These are phyloP conservation scores for Oncopodura yosiiana DNA, from an alignment of 1,140 invertebrate species.

Conservation along the genomic window DNA sequence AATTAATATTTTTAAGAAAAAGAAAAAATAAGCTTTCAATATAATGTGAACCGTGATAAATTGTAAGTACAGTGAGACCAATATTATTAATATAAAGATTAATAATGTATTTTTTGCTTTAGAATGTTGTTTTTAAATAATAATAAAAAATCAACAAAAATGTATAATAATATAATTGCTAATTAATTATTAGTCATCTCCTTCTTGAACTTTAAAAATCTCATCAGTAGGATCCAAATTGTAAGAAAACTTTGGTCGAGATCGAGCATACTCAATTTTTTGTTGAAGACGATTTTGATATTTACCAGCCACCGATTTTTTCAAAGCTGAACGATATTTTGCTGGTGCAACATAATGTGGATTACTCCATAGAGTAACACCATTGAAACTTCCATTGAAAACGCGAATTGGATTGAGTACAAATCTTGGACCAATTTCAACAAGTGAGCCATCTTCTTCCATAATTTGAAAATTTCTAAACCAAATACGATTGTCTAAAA, in stretches of 20 bases:
- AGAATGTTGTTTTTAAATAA: background rate
- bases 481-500: conserved; percentile 92
- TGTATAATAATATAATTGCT: too few relatives aligned
- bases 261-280: conserved; percentile 60
- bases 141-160: too few relatives aligned
- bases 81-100: too few relatives aligned
- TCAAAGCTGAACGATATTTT: conserved; percentile 59
- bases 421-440: conserved; percentile 81
- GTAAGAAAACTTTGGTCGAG: conserved; percentile 60
- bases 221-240: conserved; percentile 52
- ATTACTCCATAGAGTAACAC: conserved; percentile 87
- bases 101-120: conserved; percentile 1
- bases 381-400: conserved; percentile 91
- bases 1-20: too few relatives aligned
- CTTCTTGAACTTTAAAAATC: conserved; percentile 49
- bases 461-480: conserved; percentile 98
- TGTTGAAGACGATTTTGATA: conserved; percentile 67
- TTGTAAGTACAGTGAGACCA: too few relatives aligned
- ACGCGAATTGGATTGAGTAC: conserved; percentile 88
- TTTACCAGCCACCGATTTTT: conserved; percentile 58
- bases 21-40: too few relatives aligned
- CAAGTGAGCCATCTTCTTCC: conserved; percentile 85
- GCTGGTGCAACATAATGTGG: conserved; percentile 83
- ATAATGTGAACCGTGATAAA: too few relatives aligned
- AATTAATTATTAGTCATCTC: conserved; percentile 40